Evolutionary conservation across 2,888 invertebrate species (phyloP), one percentile per base, ranked within the genome.

Genomic region (Ectropis crepuscularia): DNA sequence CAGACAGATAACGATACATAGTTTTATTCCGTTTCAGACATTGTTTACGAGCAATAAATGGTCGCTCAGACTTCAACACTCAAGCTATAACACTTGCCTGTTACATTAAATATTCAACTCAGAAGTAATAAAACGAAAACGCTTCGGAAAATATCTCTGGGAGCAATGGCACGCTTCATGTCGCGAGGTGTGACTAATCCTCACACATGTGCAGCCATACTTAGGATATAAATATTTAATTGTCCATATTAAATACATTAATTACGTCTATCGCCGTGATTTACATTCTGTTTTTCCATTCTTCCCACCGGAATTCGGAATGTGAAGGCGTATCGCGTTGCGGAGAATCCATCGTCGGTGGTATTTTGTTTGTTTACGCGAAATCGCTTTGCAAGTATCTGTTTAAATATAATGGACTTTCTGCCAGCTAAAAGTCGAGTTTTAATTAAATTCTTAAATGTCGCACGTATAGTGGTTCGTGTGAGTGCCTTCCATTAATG

Each of bases 141-240:
- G 70, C 68, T 69, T 72, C 74, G 65, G 75, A 71, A 73, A 69
- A 76, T 70, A 75, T 69, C 65, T 68, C 66, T 68, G 71, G 75
- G 79, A 77, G 76, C 77, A 76, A 76, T 70, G 77, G 71, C 79
- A 79, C 78, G 74, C 79, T 81, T 75, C 81, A 67, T 69, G 72
- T 76, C 74, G 74, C 76, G 80, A 51, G 77, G 82, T 84, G 82
- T 84, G 83, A 82, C 81, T 78, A 83, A 84, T 79, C 71, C 75
- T 70, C 68, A 72, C 74, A 74, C 76, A 75, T 72, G 72, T 57
- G 61, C 53, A 41, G 41, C 50, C 46, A 53, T 61, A 58, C 54
- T 50, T 51, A 47, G 70, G 67, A 63, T 46, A 68, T 53, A 57
- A 61, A 65, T 69, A 68, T 68, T 70, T 62, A 61, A 72, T 67